Percentiles rank a stretch among this genome's conserved stretches.
phyloP scores from a whole-genome alignment of 2,888 invertebrate species.

The Lycocerus yunnanus region DNA sequence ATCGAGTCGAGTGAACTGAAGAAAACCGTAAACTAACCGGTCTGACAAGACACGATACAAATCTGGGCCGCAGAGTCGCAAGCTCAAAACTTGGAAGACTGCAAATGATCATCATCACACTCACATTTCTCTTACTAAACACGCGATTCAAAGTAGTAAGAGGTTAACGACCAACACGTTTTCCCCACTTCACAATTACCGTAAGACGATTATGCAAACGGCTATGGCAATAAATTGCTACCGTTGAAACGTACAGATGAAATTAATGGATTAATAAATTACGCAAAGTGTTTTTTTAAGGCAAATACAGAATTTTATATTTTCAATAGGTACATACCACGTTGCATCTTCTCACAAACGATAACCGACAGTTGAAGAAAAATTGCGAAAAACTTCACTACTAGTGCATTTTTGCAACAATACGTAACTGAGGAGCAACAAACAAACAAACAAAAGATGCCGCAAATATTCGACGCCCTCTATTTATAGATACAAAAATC shows the following conservation, averaged over 20 bases:
- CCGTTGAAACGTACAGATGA: conserved; percentile 12
- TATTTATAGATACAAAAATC: neutral
- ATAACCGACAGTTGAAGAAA: too few relatives aligned
- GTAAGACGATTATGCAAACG: conserved; percentile 37
- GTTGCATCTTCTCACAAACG: too few relatives aligned
- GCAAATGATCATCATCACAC: conserved; percentile 30
- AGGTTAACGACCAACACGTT: conserved; percentile 38
- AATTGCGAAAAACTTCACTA: too few relatives aligned
- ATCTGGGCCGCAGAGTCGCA: conserved; percentile 44
- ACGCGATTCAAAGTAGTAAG: conserved; percentile 34
- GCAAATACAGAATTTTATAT: too few relatives aligned
- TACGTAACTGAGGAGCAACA: neutral
- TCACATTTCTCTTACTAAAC: conserved; percentile 39
- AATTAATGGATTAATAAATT: conserved; percentile 5
- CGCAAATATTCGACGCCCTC: neutral
- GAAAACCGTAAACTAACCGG: conserved; percentile 32
- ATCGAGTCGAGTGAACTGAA: conserved; percentile 8
- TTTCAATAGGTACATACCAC: too few relatives aligned
- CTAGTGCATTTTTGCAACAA: neutral
- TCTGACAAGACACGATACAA: conserved; percentile 29
- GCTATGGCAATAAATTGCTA: conserved; percentile 29
- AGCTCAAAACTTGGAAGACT: conserved; percentile 37
- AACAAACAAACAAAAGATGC: neutral
- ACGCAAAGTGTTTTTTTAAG: neutral
- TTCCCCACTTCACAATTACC: conserved; percentile 32